Conservation (phyloP, 2,113 vertebrate species). For the Lota lota region DNA sequence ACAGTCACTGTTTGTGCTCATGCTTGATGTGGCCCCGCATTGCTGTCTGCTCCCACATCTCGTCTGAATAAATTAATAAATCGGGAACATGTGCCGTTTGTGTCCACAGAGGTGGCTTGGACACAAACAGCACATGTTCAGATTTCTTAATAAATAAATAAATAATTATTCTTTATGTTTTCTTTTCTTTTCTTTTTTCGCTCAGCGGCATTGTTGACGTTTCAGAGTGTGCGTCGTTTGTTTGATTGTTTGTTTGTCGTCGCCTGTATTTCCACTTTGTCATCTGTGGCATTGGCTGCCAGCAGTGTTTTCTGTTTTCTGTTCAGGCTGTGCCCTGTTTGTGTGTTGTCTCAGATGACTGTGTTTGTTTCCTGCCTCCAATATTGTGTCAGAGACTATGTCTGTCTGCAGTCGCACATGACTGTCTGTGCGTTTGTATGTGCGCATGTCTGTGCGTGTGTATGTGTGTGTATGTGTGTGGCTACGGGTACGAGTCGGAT, state of each 20-base stretch:
- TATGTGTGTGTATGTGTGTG: neutral
- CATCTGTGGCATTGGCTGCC: neutral
- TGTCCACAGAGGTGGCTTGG: neutral
- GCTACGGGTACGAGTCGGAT: constrained; percentile 12
- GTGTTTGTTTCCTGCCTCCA: constrained; percentile 7
- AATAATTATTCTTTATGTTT: too few species aligned
- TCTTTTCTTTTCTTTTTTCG: neutral
- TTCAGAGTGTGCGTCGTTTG: neutral
- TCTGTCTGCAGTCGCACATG: constrained; percentile 4
- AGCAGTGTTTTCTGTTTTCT: neutral
- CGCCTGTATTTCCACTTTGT: neutral
- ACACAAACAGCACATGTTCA: too few species aligned
- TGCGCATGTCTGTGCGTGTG: neutral
- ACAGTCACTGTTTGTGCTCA: too few species aligned
- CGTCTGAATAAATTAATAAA: too few species aligned
- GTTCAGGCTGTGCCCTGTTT: neutral
- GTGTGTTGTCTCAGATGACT: constrained; percentile 25
- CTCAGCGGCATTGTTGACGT: neutral
- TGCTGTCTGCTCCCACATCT: too few species aligned
- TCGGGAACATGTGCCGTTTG: constrained; percentile 3
- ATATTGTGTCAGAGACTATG: neutral
- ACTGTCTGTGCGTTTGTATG: neutral
- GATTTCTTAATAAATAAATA: too few species aligned
- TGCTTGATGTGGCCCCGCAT: too few species aligned
- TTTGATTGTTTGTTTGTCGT: constrained; percentile 19